Evolutionary conservation across 1,140 invertebrate species (phyloP), one percentile per base, ranked within the genome.

Genomic region (Melanaphis sacchari): DNA sequence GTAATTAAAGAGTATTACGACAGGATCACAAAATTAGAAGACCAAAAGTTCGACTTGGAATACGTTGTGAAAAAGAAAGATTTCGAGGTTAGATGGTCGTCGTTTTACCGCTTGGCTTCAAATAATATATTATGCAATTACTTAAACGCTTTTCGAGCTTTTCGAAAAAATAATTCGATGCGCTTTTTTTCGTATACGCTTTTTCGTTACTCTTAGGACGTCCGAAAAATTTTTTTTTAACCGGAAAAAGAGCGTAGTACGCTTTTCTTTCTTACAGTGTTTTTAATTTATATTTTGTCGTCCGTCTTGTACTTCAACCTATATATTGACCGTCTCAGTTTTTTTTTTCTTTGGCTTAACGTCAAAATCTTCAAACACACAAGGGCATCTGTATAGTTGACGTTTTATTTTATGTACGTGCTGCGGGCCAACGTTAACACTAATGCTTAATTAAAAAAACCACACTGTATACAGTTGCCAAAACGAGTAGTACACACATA

Each of bases 41-140:
- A 98, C 95, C 96, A 97, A 96, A 99, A 99, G 96, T 99, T 98
- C 96, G 99, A 99, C 97, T 96, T 99, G 97, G 99, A 99, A 96
- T 98, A 98, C 96, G 96, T 98, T 96, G 98, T 99, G 96, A 98
- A 98, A 96, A 97, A 97, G 96, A 99, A 99, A 97, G 99, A 99
- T 96, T 97, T 97, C 96, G 98, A 99, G 98, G 98, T 98, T 94
- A 93, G 84, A 54, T 54, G 52, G 46, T 49, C 38, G 8, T 82
- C 40, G 52, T 49, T 88, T 40, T 90, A 38, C 22, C 21, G 52
- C 22, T 41, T 40, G 49, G 54, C 59, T 15, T n/a, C 21, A 76
- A 76, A 76, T 5, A 66, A 66, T 8, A 76, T 49, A 49, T 49
- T 15, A 59, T 59, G 31, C 26, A 9, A 4, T n/a, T 31, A n/a